Conservation (phyloP, 1,140 invertebrate species). For the Caenorhabditis elegans region DNA sequence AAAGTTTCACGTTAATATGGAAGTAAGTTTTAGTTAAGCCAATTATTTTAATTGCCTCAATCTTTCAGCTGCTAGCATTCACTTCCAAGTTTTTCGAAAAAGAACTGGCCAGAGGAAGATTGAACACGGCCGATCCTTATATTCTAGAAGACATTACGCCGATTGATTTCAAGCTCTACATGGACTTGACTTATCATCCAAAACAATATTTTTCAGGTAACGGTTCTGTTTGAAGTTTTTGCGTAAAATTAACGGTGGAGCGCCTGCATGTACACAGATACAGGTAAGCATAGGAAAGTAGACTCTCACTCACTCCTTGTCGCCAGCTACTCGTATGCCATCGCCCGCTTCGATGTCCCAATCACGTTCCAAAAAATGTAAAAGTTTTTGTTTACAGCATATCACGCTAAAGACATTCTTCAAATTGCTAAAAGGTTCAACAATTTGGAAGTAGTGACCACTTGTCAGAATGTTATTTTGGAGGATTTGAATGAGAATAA, state of each 20-base stretch:
- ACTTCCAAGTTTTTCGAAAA: neutral
- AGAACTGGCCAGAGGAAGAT: neutral
- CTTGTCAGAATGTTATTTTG: neutral
- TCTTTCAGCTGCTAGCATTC: neutral
- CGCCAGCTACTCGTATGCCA: too few species aligned
- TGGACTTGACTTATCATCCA: neutral
- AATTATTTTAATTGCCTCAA: neutral
- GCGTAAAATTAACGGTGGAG: too few species aligned
- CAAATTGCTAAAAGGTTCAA: neutral
- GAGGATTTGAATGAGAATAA: conserved; percentile 10
- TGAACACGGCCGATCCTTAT: neutral
- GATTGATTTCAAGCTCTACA: neutral
- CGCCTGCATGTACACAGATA: too few species aligned
- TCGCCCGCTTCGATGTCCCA: too few species aligned
- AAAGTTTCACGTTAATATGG: neutral
- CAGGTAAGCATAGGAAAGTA: too few species aligned
- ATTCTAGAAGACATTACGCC: neutral
- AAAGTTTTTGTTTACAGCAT: neutral
- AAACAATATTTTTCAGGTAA: neutral
- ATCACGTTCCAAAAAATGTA: too few species aligned
- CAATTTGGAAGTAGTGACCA: neutral
- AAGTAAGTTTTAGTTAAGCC: neutral
- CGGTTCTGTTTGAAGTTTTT: neutral
- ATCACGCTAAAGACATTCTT: neutral
- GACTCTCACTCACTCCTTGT: too few species aligned